A percentile compares a stretch with the other conserved stretches of the same genome.
phyloP scores from a whole-genome alignment of 2,113 vertebrate genomes.

The Xenopus tropicalis region UCB_Xtro_10.0 CM004443.2:69320501-69321000 shows the following conservation, averaged over 20 bases:
- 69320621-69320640: conserved; percentile 53
- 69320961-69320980: conserved; percentile 19
- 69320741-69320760: conserved; percentile 67
- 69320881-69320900: conserved; percentile 47
- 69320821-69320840: conserved; percentile 34
- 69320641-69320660: conserved; percentile 48
- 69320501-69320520: conserved; percentile 53
- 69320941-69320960: conserved; percentile 39
- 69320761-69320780: conserved; percentile 58
- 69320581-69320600: conserved; percentile 93
- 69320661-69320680: conserved; percentile 53
- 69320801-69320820: conserved; percentile 48
- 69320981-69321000: conserved; percentile 53
- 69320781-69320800: conserved; percentile 56
- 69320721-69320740: conserved; percentile 36
- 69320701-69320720: conserved; percentile 55
- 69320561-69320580: conserved; percentile 66
- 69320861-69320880: conserved; percentile 47
- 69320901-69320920: conserved; percentile 27
- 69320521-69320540: conserved; percentile 49
- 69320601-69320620: conserved; percentile 60
- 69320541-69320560: conserved; percentile 42
- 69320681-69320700: conserved; percentile 71
- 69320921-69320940: conserved; percentile 44
- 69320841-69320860: conserved; percentile 42